Evolutionary conservation across 2,797 vertebrate species (phyloP).

Genomic region (Galago senegalensis): DNA sequence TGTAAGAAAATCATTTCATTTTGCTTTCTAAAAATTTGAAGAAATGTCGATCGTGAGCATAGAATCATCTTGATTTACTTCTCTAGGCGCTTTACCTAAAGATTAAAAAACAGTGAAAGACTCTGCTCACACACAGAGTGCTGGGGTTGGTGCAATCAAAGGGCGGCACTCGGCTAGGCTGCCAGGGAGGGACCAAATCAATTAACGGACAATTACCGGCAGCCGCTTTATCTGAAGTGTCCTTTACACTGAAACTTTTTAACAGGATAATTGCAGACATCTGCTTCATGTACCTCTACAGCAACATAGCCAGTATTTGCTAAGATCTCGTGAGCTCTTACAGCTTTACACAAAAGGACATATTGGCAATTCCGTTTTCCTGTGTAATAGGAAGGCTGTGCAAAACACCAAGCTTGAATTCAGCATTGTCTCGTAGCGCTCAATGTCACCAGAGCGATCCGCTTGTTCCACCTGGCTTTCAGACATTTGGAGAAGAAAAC

Average conservation of each 20-base stretch:
- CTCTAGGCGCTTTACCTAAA: conserved; percentile 39
- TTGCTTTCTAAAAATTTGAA: conserved; percentile 35
- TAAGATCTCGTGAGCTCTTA: conserved; percentile 74
- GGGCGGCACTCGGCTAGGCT: background rate
- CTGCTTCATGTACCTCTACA: conserved; percentile 75
- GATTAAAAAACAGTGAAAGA: conserved; percentile 56
- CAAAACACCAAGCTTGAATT: conserved; percentile 83
- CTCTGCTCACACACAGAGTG: background rate
- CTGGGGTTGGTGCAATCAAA: conserved; percentile 63
- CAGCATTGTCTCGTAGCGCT: conserved; percentile 79
- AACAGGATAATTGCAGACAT: conserved; percentile 76
- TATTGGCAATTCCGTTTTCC: conserved; percentile 81
- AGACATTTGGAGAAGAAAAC: conserved; percentile 85
- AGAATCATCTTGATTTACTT: conserved; percentile 49
- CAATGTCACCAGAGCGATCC: conserved; percentile 83
- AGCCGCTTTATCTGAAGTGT: conserved; percentile 71
- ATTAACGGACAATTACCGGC: conserved; percentile 68
- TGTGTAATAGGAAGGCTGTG: conserved; percentile 76
- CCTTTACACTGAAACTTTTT: conserved; percentile 80
- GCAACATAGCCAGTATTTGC: conserved; percentile 69
- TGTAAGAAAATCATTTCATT: conserved; percentile 69
- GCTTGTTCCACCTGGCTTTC: conserved; percentile 84
- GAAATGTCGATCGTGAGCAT: conserved; percentile 23
- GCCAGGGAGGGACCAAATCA: conserved; percentile 70
- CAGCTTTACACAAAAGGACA: conserved; percentile 80